Evolutionary conservation across 1,140 invertebrate genomes (phyloP).

Genomic region (Drosophila teissieri): DNA sequence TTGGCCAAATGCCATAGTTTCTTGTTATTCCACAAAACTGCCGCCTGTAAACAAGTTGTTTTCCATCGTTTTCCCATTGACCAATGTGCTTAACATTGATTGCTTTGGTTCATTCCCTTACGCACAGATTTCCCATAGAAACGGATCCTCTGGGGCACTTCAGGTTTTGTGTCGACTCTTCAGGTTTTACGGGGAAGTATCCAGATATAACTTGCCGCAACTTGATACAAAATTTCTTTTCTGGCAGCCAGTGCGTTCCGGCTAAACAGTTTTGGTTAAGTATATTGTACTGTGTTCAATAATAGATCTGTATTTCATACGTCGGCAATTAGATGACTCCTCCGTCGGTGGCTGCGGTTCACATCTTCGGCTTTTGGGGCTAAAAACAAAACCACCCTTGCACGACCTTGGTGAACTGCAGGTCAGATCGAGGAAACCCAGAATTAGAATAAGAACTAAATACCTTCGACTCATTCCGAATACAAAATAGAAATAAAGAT

Average conservation of each 20-base stretch:
- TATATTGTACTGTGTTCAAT: neutral
- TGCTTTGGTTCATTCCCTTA: conserved; percentile 14
- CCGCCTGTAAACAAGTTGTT: conserved; percentile 26
- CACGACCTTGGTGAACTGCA: neutral
- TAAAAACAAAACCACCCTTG: neutral
- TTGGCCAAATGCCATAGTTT: conserved; percentile 41
- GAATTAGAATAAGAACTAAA: neutral
- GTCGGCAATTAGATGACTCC: neutral
- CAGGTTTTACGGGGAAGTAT: neutral
- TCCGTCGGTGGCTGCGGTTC: neutral
- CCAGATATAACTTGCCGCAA: neutral
- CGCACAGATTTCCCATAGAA: neutral
- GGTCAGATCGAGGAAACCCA: neutral
- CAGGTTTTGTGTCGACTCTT: neutral
- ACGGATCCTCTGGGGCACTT: neutral
- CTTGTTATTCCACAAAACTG: neutral
- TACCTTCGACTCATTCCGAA: neutral
- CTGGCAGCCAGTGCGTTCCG: neutral
- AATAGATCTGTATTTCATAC: neutral
- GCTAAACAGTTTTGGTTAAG: neutral
- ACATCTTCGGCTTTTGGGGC: neutral
- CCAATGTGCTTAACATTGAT: conserved; percentile 4
- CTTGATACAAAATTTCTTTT: neutral
- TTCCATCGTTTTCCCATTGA: neutral
- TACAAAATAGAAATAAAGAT: neutral